Base-by-base conservation (phyloP, 2,113 vertebrate genomes). In the Sterrhoptilus dennistouni region DNA sequence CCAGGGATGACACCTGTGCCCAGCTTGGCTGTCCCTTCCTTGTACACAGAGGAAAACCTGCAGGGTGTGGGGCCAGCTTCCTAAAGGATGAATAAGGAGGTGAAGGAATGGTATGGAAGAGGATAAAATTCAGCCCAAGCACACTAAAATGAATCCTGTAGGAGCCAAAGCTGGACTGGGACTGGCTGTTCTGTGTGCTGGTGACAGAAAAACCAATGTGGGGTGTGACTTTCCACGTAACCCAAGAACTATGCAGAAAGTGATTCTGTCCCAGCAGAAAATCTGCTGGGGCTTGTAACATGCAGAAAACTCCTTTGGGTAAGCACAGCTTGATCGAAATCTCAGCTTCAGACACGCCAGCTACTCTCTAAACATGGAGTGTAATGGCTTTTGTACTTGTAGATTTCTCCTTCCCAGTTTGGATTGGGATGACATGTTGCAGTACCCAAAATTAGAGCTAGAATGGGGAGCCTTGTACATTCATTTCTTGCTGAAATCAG, bases 401-500 rank as follows among this genome's bases (percentile, higher is more conserved):
- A 49, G 63, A 52, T 69, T 86, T 88, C 50, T 88, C 59, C 63
- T 80, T 35, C 54, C 45, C 54, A 28, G 50, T 80, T 65, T 90
- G 75, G 79, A 83, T 59, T 50, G 42, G 54, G 83, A 93, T 94
- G 71, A 91, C 56, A 80, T 22, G 24, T 56, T 53, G 70, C 49
- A 69, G 49, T 80, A 66, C 59, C 47, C 75, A 86, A 90, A 97
- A 92, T 77, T 42, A 89, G 92, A 93, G 57, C 63, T 52, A 56
- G 44, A 69, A 82, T 14, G 31, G 17, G 53, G 25, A 89, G 29
- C 31, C 42, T 66, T 90, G 71, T 28, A 59, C 70, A 77, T 70
- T 85, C 4, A 47, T 77, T 91, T 88, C 75, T 74, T 56, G 22
- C 64, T 81, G 90, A 95, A 97, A 93, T 93, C 71, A 66, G 50